Conservation (phyloP, 2,888 invertebrate genomes). For the Chrysolina oricalcia region DNA sequence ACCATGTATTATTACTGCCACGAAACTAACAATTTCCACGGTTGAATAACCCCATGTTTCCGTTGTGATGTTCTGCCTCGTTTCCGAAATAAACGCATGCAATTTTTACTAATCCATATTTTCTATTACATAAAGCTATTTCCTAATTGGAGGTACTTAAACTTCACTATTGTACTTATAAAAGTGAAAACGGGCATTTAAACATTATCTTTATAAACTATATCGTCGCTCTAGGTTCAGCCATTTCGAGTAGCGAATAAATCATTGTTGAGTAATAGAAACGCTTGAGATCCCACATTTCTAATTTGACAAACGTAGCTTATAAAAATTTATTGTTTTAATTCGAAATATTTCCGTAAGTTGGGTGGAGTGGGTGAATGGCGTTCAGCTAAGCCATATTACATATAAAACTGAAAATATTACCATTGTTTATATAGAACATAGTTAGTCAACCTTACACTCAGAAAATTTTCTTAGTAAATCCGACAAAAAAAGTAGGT, state of each 20-base stretch:
- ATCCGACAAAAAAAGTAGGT: too few species aligned
- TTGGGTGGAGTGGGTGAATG: too few species aligned
- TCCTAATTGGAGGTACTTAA: background rate
- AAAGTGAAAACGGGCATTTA: slow-evolving; percentile 16
- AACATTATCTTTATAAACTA: slow-evolving; percentile 16
- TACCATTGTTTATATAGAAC: too few species aligned
- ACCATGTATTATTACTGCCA: background rate
- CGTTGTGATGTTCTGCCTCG: background rate
- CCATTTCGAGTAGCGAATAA: slow-evolving; percentile 8
- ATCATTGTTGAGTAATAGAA: slow-evolving; percentile 4
- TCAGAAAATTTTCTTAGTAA: too few species aligned
- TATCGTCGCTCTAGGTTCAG: slow-evolving; percentile 7
- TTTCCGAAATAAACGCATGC: background rate
- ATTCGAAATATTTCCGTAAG: too few species aligned
- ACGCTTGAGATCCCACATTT: background rate
- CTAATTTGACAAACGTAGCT: slow-evolving; percentile 6
- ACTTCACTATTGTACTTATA: slow-evolving; percentile 1
- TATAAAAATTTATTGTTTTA: background rate
- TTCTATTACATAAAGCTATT: slow-evolving; percentile 8
- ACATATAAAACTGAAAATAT: too few species aligned
- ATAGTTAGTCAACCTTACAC: too few species aligned
- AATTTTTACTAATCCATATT: background rate
- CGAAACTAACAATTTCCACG: background rate
- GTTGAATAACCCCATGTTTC: background rate
- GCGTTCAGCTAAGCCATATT: too few species aligned